Percentiles rank a stretch among this genome's conserved stretches.
These are phyloP conservation scores for Morelia viridis DNA, from an alignment of 2,797 vertebrate genomes.

Conservation along the genomic window DNA sequence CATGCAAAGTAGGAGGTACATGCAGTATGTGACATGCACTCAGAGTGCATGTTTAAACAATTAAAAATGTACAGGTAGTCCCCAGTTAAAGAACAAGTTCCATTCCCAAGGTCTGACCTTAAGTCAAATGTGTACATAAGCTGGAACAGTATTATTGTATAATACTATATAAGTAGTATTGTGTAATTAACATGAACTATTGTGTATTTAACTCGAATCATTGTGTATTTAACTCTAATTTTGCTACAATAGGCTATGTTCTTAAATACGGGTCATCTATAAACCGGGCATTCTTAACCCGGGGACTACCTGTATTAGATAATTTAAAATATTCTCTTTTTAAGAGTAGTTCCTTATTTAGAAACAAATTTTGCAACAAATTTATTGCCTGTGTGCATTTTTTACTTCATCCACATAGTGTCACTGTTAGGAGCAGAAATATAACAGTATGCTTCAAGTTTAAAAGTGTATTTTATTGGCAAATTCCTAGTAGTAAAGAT, in stretches of 20 bases:
- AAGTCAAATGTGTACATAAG: too few species aligned
- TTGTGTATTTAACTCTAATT: too few species aligned
- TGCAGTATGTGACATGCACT: neutral
- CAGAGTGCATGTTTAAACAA: neutral
- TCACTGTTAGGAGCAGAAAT: conserved; percentile 74
- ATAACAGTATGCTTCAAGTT: conserved; percentile 54
- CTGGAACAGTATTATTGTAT: too few species aligned
- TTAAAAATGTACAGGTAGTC: neutral
- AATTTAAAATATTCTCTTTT: neutral
- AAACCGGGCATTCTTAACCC: too few species aligned
- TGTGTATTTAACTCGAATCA: too few species aligned
- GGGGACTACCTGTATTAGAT: neutral
- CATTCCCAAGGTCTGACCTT: too few species aligned
- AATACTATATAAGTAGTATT: too few species aligned
- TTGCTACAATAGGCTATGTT: too few species aligned
- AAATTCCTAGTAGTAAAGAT: conserved; percentile 40
- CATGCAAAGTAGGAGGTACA: neutral
- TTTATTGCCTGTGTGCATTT: conserved; percentile 61
- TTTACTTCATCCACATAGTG: conserved; percentile 76
- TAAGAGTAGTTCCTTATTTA: neutral
- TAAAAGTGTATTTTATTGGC: conserved; percentile 38
- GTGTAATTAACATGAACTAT: too few species aligned
- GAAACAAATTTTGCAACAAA: neutral
- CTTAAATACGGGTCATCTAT: too few species aligned
- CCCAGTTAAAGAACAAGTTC: too few species aligned